Evolutionary conservation across 2,113 vertebrate genomes (phyloP), one percentile per base, ranked within the genome.

Genomic region (Butorides virescens): DNA sequence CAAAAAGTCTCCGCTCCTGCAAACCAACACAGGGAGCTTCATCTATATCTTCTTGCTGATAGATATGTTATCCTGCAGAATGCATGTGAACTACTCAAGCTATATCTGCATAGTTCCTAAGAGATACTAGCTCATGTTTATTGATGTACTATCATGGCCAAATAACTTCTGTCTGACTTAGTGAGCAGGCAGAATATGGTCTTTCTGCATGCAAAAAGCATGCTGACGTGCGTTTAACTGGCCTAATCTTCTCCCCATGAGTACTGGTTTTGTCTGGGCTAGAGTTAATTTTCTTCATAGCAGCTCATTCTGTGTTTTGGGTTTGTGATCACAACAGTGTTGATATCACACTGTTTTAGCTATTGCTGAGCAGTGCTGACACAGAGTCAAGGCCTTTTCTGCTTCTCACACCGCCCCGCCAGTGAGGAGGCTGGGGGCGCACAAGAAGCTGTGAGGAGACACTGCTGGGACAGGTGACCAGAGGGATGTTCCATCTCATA

Each of bases 371-470:
- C 21, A 29, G 58, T 1, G 12, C 65, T 83, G n/a, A 27, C 2
- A 13, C 34, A 77, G 34, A 1, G 2, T 26, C 15, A 36, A 53
- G 52, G 50, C 12, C 37, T 77, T 66, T 59, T 59, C 85, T 83
- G n/a, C 72, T 72, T n/a, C 72, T 72, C 50, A 37, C 2, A 0
- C n/a, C 22, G 8, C 12, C 12, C 30, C 13, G 2, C 5, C 63
- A 71, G 20, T 1, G 2, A 63, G 42, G 4, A 32, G 61, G 10
- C 23, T 68, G 15, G 14, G 12, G 12, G 5, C n/a, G 42, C 36
- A 65, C 72, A 71, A 44, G 56, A 15, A 32, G 11, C 2, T 47
- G 50, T 20, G 44, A 77, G 29, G 20, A 13, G 19, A n/a, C 27
- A 56, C 17, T 29, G 55, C n/a, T 1, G 3, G 61, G 30, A 79